phyloP scores from a whole-genome alignment of 2,113 vertebrate genomes.

The Natator depressus region DNA sequence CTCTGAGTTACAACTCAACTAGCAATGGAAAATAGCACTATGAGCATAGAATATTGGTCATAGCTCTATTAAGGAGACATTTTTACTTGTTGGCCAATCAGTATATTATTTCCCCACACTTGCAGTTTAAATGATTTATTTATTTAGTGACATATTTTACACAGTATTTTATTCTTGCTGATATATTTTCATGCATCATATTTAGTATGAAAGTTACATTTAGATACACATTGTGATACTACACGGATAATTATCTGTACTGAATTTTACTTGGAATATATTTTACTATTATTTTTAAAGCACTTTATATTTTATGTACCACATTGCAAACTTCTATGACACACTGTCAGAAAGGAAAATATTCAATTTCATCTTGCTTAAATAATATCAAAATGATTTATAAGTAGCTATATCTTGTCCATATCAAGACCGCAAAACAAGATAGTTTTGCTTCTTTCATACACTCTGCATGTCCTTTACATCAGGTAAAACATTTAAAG shows the following conservation, averaged over 20 bases:
- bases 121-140: neutral
- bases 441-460: neutral
- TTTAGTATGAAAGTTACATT: neutral
- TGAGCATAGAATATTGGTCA: slow-evolving; percentile 28
- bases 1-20: slow-evolving; percentile 79
- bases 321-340: neutral
- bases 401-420: neutral
- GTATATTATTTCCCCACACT: neutral
- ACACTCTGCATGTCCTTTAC: neutral
- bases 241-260: accelerated
- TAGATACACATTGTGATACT: neutral
- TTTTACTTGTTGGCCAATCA: slow-evolving; percentile 12
- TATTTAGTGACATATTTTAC: neutral
- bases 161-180: neutral
- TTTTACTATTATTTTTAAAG: neutral
- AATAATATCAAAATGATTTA: neutral
- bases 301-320: neutral
- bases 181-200: neutral
- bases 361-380: neutral
- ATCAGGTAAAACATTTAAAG: neutral
- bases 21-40: slow-evolving; percentile 65
- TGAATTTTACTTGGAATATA: neutral
- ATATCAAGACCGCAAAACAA: neutral
- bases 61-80: slow-evolving; percentile 22
- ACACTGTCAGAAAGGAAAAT: neutral